These are phyloP conservation scores for Andricus quercusramuli DNA, from an alignment of 2,888 invertebrate genomes.

Conservation along the genomic window DNA sequence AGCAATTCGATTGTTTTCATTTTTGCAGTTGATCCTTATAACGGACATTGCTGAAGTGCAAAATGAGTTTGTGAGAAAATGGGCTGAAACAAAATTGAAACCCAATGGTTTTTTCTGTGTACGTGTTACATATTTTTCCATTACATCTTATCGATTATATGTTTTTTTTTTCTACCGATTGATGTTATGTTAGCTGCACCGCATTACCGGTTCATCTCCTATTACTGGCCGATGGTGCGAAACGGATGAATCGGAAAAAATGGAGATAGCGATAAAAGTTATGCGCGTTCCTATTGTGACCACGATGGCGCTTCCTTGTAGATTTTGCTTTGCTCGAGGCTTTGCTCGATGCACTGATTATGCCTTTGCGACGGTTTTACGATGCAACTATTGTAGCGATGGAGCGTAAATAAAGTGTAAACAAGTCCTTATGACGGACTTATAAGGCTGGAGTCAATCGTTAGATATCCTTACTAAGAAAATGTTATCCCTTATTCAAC, in stretches of 20 bases:
- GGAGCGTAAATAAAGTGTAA: slow-evolving; percentile 23
- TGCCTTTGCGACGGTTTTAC: slow-evolving; percentile 14
- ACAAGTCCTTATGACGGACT: not conserved
- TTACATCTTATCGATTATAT: too few species aligned
- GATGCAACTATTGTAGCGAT: not conserved
- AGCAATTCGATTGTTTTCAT: too few species aligned
- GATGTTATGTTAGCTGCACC: too few species aligned
- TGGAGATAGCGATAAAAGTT: not conserved
- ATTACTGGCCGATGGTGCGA: not conserved
- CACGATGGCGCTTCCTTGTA: not conserved
- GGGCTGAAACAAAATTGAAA: too few species aligned
- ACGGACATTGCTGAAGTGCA: too few species aligned
- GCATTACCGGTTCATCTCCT: too few species aligned
- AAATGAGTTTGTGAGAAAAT: too few species aligned
- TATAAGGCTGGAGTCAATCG: slow-evolving; percentile 2
- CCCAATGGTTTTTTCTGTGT: too few species aligned
- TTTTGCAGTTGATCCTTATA: too few species aligned
- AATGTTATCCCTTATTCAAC: not conserved
- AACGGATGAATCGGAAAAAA: not conserved
- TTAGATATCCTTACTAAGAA: not conserved
- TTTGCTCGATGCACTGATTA: not conserved
- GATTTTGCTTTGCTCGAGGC: not conserved
- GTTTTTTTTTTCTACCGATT: too few species aligned
- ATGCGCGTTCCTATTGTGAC: not conserved
- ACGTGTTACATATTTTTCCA: too few species aligned